phyloP scores from a whole-genome alignment of 37 sponge, comb jelly and placozoan genomes.

The Tethya wilhelma region DNA sequence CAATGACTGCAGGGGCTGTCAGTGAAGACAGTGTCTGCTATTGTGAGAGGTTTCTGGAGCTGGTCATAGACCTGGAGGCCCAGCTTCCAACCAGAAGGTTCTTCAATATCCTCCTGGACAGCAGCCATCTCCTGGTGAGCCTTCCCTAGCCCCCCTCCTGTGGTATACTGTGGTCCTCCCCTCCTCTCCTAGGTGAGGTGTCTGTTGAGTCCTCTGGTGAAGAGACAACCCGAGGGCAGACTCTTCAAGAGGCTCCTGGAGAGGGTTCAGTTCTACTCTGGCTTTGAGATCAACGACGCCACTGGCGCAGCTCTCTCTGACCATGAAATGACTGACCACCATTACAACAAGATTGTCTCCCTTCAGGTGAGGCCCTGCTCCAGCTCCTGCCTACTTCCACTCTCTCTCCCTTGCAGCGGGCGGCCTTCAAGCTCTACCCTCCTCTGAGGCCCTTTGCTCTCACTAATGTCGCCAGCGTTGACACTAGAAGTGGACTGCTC shows the following conservation, averaged over 20 bases:
- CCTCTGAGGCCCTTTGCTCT: constrained; percentile 85
- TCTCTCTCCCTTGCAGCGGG: constrained; percentile 58
- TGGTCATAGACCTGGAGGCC: constrained; percentile 91
- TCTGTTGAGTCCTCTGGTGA: constrained; percentile 52
- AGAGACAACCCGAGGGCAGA: constrained; percentile 79
- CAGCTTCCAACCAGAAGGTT: constrained; percentile 93
- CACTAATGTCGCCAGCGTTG: constrained; percentile 91
- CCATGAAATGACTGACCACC: constrained; percentile 80
- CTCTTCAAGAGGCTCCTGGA: constrained; percentile 90
- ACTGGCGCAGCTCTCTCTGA: constrained; percentile 84
- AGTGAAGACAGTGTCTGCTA: constrained; percentile 65
- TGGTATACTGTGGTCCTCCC: not conserved
- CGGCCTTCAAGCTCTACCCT: constrained; percentile 83
- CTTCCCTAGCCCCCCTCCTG: not conserved
- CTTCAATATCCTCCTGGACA: constrained; percentile 93
- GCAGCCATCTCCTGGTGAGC: constrained; percentile 80
- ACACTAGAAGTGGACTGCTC: constrained; percentile 73
- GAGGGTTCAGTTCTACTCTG: constrained; percentile 90
- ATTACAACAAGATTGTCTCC: constrained; percentile 81
- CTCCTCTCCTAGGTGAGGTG: constrained; percentile 56
- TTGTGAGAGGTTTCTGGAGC: constrained; percentile 94
- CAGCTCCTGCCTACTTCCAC: no score
- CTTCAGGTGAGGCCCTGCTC: constrained; percentile 71
- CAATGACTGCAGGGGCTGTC: constrained; percentile 30
- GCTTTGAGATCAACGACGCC: constrained; percentile 94